Evolutionary conservation across 2,888 invertebrate genomes (phyloP), one percentile per base, ranked within the genome.

Genomic region (Caenorhabditis angaria): DNA sequence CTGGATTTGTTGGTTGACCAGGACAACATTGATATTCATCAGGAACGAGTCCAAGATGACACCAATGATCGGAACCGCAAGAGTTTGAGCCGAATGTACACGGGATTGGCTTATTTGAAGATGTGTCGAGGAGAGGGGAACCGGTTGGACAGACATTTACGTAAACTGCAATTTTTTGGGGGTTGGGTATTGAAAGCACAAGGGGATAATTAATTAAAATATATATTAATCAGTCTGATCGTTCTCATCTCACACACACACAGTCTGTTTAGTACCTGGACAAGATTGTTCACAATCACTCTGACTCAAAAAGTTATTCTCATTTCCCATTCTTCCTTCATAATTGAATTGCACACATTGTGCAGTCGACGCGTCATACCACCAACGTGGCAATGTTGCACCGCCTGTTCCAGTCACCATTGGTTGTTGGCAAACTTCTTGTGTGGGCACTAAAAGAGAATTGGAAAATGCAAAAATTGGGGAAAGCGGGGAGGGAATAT

Each of bases 271-370:
- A n/a, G n/a, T 62, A 76, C 78, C 78, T 64, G 80, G 73, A 65
- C 84, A 82, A 14, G 64, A 57, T 57, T 83, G 82, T 66, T 78
- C 83, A 64, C 86, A 86, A 25, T 74, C 80, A 35, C 74, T 71
- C 54, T 76, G 78, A n/a, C 78, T 80, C 61, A 87, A 74, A 72
- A 87, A 86, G 69, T 86, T 86, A 74, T 86, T 86, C 57, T 84
- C 78, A 65, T 82, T 82, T 72, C 82, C 82, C 66, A 63, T 62
- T 32, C 77, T 59, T 62, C 85, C 80, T 53, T 71, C 76, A 74
- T 87, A 87, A 25, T 72, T 69, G 72, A 87, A 87, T 57, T 82
- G 83, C 3, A 74, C 70, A 60, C 86, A 86, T 27, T 72, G 75
- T 55, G 78, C 68, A 20, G 83, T 80, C n/a, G 72, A 54, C 0